Evolutionary conservation across 2,888 invertebrate species (phyloP).

Genomic region (Plagodis pulveraria): DNA sequence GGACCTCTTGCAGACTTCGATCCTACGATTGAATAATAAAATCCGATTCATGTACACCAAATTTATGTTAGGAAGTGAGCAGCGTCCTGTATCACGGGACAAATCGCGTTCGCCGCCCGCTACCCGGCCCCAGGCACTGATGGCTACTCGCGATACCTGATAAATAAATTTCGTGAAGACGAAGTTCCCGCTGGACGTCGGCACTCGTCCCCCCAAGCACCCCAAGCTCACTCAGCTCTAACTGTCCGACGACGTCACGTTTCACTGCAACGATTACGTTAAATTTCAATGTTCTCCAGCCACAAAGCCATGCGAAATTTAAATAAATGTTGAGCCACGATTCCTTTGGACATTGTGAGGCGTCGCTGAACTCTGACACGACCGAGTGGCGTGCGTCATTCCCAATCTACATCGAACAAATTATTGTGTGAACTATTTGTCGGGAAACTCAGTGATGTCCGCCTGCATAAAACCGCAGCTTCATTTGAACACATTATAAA

Average conservation of each 20-base stretch:
- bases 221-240: constrained; percentile 46
- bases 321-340: constrained; percentile 39
- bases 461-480: constrained; percentile 26
- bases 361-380: constrained; percentile 37
- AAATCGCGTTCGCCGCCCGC: constrained; percentile 59
- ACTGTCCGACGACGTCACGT: constrained; percentile 65
- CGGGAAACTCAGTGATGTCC: constrained; percentile 14
- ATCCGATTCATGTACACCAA: constrained; percentile 82
- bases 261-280: constrained; percentile 60
- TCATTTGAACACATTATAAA: constrained; percentile 26
- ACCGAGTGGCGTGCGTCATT: constrained; percentile 33
- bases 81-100: constrained; percentile 75
- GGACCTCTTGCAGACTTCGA: constrained; percentile 81
- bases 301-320: constrained; percentile 37
- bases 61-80: constrained; percentile 83
- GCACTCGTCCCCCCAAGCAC: constrained; percentile 51
- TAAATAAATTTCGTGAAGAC: constrained; percentile 62
- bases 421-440: constrained; percentile 35
- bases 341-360: constrained; percentile 38
- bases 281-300: constrained; percentile 61
- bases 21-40: constrained; percentile 84
- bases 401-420: constrained; percentile 29
- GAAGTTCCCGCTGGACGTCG: constrained; percentile 59
- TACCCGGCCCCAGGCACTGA: constrained; percentile 59
- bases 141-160: constrained; percentile 63